Evolutionary conservation across 1,140 invertebrate species (phyloP).

Genomic region (Apis laboriosa): DNA sequence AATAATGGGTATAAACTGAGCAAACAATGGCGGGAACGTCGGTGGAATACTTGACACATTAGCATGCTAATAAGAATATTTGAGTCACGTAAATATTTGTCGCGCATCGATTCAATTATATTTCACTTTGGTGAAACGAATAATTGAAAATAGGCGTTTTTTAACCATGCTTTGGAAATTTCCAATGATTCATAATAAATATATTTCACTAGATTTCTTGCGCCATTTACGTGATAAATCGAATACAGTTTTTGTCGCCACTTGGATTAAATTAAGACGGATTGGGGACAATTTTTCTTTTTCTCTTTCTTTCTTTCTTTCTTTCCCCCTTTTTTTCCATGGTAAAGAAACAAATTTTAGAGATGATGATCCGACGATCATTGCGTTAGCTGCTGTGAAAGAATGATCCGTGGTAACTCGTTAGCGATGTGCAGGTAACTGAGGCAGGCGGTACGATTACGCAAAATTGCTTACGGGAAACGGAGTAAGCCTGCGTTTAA

Average conservation of each 20-base stretch:
- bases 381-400: constrained; percentile 3
- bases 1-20: background rate
- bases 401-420: constrained; percentile 38
- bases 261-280: background rate
- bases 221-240: background rate
- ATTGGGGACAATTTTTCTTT: background rate
- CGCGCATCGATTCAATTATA: constrained; percentile 22
- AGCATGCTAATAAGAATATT: constrained; percentile 54
- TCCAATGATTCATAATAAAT: background rate
- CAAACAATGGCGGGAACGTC: constrained; percentile 21
- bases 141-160: background rate
- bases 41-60: constrained; percentile 44
- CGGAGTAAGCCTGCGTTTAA: constrained; percentile 63
- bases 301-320: background rate
- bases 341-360: background rate
- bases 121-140: background rate
- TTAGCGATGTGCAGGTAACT: constrained; percentile 49
- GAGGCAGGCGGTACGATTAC: constrained; percentile 58
- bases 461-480: constrained; percentile 74
- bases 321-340: too few species aligned
- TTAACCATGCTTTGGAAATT: background rate
- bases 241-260: background rate
- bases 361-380: background rate
- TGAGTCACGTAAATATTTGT: constrained; percentile 51
- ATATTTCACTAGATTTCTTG: background rate